phyloP scores from a whole-genome alignment of 2,797 vertebrate genomes.

The Characodon lateralis region DNA sequence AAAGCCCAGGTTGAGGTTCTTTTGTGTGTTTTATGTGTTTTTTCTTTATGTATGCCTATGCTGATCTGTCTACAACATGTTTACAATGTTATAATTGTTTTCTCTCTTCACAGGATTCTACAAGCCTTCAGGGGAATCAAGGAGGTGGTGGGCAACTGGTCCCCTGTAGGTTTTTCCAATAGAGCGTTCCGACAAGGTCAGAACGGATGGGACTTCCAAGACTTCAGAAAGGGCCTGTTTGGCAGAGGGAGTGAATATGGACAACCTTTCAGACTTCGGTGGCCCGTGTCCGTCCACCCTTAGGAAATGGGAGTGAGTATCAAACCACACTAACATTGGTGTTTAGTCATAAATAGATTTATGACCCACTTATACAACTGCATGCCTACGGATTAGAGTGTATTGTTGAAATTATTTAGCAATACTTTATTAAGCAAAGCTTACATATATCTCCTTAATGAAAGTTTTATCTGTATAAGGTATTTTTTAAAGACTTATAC shows the following conservation, averaged over 20 bases:
- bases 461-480: background rate
- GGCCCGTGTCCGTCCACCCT: constrained; percentile 77
- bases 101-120: constrained; percentile 66
- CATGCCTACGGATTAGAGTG: background rate
- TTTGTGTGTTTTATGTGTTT: background rate
- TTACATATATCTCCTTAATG: background rate
- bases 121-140: constrained; percentile 41
- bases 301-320: constrained; percentile 86
- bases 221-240: constrained; percentile 74
- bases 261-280: constrained; percentile 83
- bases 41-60: background rate
- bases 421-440: background rate
- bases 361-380: background rate
- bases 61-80: background rate
- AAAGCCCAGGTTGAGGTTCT: background rate
- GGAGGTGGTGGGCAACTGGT: constrained; percentile 41
- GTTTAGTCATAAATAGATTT: constrained; percentile 4
- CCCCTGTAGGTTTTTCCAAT: constrained; percentile 42
- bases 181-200: constrained; percentile 51
- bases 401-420: background rate
- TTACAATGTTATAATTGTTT: constrained; percentile 2
- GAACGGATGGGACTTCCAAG: constrained; percentile 77
- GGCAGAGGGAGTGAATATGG: constrained; percentile 85
- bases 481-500: background rate
- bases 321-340: constrained; percentile 1